Evolutionary conservation across 92 coral and sea anemone species (phyloP), one percentile per base, ranked within the genome.

Genomic region (Bergia puertoricense): DNA sequence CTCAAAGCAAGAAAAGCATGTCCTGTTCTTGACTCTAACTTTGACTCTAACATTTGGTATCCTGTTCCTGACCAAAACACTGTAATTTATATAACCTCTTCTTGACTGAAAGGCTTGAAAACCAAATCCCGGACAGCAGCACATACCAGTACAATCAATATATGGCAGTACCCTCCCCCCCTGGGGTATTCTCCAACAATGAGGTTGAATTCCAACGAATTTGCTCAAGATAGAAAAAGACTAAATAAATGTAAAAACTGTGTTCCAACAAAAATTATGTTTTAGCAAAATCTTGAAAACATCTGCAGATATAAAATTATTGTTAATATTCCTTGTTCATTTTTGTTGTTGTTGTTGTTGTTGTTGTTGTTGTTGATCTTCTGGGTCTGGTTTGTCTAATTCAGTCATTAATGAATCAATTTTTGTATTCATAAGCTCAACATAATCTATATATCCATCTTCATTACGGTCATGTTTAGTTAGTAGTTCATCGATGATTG

Each of bases 401-500:
- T 95, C 94, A 11, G 96, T 97, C 97, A 96, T 94, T 10, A 95
- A 68, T 1, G 99, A 97, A 11, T 95, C 88, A 1, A 92, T 93
- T 10, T 86, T 85, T 8, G 96, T 88, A 79, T 95, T 94, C 98
- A 95, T 94, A 72, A 97, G 90, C 85, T 97, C 99, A 16, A 92
- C 75, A 81, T 86, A 97, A 71, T 95, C 96, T 51, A 97, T 90
- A 90, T 89, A 92, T 2, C 99, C 99, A 90, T 97, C 99, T 50
- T 86, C 85, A 79, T 95, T 89, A 37, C 56, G 69, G 80, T 97
- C 99, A 90, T 97, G 99, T 88, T 97, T 96, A 22, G 81, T 93
- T 39, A 97, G 91, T 22, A 97, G 92, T 82, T 97, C 96, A 86
- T 97, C 99, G 30, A 96, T 91, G 4, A 97, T 90, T 4, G 95